Percentiles rank a stretch among this genome's conserved stretches.
These are phyloP conservation scores for Parelbella ahira DNA, from an alignment of 2,888 invertebrate species.

Conservation along the genomic window DNA sequence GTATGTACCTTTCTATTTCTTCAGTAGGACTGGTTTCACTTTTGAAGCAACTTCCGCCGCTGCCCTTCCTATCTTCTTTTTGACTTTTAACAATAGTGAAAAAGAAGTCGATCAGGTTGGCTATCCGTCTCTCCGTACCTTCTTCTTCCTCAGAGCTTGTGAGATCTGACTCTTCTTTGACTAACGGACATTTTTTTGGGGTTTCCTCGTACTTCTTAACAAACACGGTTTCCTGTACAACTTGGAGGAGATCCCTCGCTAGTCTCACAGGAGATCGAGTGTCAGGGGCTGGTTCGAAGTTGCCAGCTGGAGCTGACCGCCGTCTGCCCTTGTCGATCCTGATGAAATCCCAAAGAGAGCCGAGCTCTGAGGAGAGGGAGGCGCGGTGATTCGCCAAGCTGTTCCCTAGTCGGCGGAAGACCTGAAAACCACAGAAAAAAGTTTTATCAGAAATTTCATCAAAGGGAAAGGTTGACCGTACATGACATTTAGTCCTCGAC, in stretches of 20 bases:
- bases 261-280: slow-evolving; percentile 58
- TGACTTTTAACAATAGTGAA: slow-evolving; percentile 75
- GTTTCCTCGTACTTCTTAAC: slow-evolving; percentile 53
- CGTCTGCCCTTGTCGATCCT: slow-evolving; percentile 55
- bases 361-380: slow-evolving; percentile 65
- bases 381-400: slow-evolving; percentile 69
- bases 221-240: slow-evolving; percentile 71
- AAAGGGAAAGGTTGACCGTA: too few relatives aligned
- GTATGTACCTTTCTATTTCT: slow-evolving; percentile 41
- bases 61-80: slow-evolving; percentile 64
- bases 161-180: slow-evolving; percentile 68
- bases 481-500: too few relatives aligned
- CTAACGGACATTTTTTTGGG: slow-evolving; percentile 62
- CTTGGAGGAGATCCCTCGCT: slow-evolving; percentile 68
- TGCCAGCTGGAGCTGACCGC: slow-evolving; percentile 54
- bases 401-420: slow-evolving; percentile 66
- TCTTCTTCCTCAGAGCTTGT: slow-evolving; percentile 63
- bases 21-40: slow-evolving; percentile 61
- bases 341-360: slow-evolving; percentile 72
- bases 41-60: slow-evolving; percentile 67
- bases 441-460: too few relatives aligned
- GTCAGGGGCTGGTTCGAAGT: slow-evolving; percentile 53
- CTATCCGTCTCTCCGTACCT: slow-evolving; percentile 62
- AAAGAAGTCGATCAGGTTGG: slow-evolving; percentile 73
- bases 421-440: too few relatives aligned